Conservation (phyloP, 2,888 invertebrate species). For the Tinea semifulvella region DNA sequence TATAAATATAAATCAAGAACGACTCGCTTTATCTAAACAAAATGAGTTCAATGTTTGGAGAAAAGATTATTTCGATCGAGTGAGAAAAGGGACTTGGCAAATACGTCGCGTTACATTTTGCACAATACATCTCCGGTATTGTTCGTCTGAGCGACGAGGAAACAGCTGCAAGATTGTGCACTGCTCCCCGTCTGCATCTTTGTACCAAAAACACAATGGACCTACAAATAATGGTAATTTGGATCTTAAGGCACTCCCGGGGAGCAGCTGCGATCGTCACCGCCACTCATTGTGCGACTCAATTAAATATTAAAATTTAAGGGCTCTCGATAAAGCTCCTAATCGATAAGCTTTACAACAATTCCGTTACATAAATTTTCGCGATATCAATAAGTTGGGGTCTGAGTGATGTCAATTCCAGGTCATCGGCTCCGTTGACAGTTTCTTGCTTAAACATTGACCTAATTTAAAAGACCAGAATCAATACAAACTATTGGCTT, state of each 20-base stretch:
- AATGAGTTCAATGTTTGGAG: constrained; percentile 1
- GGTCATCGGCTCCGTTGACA: constrained; percentile 4
- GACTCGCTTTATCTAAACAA: constrained; percentile 1
- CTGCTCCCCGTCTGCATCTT: constrained; percentile 56
- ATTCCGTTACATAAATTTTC: constrained; percentile 8
- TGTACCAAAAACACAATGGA: constrained; percentile 47
- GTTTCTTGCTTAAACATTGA: too few relatives aligned
- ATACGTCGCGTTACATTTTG: constrained; percentile 55
- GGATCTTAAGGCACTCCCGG: constrained; percentile 63
- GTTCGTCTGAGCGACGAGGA: constrained; percentile 49
- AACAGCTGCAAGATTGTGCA: constrained; percentile 64
- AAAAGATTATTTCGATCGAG: constrained; percentile 10
- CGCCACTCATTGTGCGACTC: constrained; percentile 34
- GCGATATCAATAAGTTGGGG: background rate
- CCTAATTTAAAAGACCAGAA: too few relatives aligned
- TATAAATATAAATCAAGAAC: constrained; percentile 2
- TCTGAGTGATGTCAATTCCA: background rate
- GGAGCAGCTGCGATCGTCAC: constrained; percentile 53
- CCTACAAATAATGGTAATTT: constrained; percentile 59
- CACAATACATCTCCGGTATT: constrained; percentile 48
- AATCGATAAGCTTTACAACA: constrained; percentile 31
- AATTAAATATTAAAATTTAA: constrained; percentile 23
- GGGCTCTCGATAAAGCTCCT: constrained; percentile 32
- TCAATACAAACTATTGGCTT: too few relatives aligned
- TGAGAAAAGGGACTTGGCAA: constrained; percentile 20